These are phyloP conservation scores for Epinephelus fuscoguttatus DNA, from an alignment of 2,113 vertebrate genomes.

Conservation along the genomic window DNA sequence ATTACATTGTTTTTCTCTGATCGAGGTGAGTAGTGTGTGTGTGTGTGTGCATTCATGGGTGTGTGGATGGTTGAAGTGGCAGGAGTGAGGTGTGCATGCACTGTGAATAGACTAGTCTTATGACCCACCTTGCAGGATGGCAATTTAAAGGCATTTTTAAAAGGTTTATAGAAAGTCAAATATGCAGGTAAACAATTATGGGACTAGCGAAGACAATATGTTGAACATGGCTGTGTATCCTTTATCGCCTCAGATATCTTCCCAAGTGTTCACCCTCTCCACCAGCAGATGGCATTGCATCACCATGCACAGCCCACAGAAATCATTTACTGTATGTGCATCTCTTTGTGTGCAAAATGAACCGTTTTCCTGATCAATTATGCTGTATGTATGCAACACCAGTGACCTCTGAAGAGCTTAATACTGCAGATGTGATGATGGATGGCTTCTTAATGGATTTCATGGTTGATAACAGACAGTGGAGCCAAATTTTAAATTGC, in stretches of 20 bases:
- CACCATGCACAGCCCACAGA: conserved; percentile 39
- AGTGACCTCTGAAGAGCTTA: conserved; percentile 38
- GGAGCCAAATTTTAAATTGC: conserved; percentile 17
- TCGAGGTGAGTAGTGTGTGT: conserved; percentile 60
- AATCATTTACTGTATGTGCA: background rate
- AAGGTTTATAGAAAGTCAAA: background rate
- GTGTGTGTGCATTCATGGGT: background rate
- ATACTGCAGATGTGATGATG: conserved; percentile 29
- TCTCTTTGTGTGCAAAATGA: conserved; percentile 16
- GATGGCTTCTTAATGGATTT: conserved; percentile 40
- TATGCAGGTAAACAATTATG: background rate
- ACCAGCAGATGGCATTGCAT: conserved; percentile 78
- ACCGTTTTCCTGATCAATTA: conserved; percentile 11
- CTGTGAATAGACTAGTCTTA: conserved; percentile 3
- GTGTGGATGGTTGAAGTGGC: background rate
- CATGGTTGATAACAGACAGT: conserved; percentile 11
- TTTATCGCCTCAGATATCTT: background rate
- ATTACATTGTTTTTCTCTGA: conserved; percentile 31
- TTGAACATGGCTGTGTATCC: background rate
- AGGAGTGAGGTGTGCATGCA: too few relatives aligned
- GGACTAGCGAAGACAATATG: background rate
- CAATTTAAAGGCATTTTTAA: conserved; percentile 13
- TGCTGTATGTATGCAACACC: conserved; percentile 8
- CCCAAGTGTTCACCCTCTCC: background rate
- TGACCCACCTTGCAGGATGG: background rate